phyloP scores from a whole-genome alignment of 1,140 invertebrate species.

The Zaprionus inermis region DNA sequence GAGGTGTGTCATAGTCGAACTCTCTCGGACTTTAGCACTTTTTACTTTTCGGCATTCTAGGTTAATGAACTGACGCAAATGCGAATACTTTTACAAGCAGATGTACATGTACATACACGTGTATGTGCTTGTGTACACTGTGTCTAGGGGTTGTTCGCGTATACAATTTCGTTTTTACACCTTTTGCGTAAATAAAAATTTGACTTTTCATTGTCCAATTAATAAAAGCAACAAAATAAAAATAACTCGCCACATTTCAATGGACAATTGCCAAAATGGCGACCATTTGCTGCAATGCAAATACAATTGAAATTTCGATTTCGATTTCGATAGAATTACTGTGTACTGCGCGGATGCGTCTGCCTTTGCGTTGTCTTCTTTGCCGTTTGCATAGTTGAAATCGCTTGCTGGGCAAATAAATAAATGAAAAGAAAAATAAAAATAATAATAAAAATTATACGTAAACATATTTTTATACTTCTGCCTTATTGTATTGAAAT shows the following conservation, averaged over 20 bases:
- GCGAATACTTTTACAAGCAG: neutral
- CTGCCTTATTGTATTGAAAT: constrained; percentile 55
- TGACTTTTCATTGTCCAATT: constrained; percentile 1
- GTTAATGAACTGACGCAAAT: constrained; percentile 32
- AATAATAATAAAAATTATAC: neutral
- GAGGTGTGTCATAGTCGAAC: constrained; percentile 19
- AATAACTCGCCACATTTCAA: neutral
- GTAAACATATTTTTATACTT: constrained; percentile 29
- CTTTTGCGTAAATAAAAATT: neutral
- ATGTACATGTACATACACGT: neutral
- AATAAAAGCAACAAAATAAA: constrained; percentile 13
- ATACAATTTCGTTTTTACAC: constrained; percentile 6
- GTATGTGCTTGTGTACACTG: neutral
- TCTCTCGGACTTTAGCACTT: constrained; percentile 15
- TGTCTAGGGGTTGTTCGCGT: constrained; percentile 10
- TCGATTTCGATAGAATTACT: constrained; percentile 41
- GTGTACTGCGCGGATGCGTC: constrained; percentile 29
- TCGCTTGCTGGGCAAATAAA: constrained; percentile 10
- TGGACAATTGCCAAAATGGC: constrained; percentile 38
- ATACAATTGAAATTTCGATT: constrained; percentile 37
- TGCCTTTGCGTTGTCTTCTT: constrained; percentile 6
- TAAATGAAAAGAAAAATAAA: constrained; percentile 6
- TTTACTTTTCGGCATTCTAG: constrained; percentile 20
- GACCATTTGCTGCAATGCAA: constrained; percentile 8
- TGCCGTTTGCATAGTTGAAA: constrained; percentile 27